These are phyloP conservation scores for Horisme vitalbata DNA, from an alignment of 2,888 invertebrate genomes.

Conservation along the genomic window DNA sequence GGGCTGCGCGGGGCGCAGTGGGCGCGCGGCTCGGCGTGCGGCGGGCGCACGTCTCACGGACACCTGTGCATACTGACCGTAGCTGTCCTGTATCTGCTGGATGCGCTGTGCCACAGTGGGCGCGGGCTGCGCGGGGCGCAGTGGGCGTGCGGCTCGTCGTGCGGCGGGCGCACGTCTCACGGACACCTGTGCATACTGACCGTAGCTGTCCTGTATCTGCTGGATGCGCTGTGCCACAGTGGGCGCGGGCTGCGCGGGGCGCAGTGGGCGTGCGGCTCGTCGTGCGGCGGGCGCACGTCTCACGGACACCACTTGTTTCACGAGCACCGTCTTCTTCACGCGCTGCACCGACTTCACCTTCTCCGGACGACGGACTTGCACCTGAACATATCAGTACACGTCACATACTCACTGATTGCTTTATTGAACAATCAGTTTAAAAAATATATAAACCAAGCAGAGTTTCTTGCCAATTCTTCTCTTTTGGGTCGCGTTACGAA, in stretches of 20 bases:
- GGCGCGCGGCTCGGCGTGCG: too few species aligned
- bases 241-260: constrained; percentile 41
- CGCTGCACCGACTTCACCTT: constrained; percentile 92
- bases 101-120: constrained; percentile 78
- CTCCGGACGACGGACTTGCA: constrained; percentile 93
- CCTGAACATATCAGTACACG: too few species aligned
- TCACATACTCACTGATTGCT: too few species aligned
- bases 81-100: constrained; percentile 90
- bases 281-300: constrained; percentile 56
- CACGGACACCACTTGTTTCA: constrained; percentile 92
- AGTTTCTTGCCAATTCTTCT: too few species aligned
- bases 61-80: constrained; percentile 81
- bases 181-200: too few species aligned
- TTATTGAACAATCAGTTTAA: too few species aligned
- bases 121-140: too few species aligned
- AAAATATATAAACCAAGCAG: too few species aligned
- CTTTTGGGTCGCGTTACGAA: too few species aligned
- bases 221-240: constrained; percentile 82
- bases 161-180: too few species aligned
- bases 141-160: constrained; percentile 33
- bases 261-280: constrained; percentile 20
- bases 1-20: too few species aligned
- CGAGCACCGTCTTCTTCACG: constrained; percentile 94
- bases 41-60: too few species aligned
- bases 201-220: constrained; percentile 91